A percentile compares a stretch with the other conserved stretches of the same genome.
Evolutionary conservation across 2,797 vertebrate genomes (phyloP).

Genomic region (Clamator glandarius): DNA sequence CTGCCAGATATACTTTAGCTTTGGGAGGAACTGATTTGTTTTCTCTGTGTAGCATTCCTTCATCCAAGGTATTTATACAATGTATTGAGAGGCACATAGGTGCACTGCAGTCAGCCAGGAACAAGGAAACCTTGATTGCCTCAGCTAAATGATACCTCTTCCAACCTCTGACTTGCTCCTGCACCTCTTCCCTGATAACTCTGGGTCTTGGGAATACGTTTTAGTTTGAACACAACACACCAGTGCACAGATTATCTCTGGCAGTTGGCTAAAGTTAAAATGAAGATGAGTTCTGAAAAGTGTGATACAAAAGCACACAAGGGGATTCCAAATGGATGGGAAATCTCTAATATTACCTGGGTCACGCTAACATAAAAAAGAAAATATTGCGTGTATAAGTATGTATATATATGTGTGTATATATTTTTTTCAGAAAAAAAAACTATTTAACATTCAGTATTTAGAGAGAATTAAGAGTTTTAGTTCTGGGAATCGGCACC

Average conservation of each 20-base stretch:
- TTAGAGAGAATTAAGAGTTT: not conserved
- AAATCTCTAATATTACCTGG: not conserved
- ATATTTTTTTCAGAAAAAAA: not conserved
- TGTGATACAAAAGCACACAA: not conserved
- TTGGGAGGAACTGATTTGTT: not conserved
- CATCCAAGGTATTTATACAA: not conserved
- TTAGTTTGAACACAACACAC: not conserved
- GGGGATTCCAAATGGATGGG: not conserved
- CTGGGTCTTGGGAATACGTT: not conserved
- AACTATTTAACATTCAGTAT: not conserved
- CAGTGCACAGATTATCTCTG: not conserved
- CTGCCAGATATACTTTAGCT: conserved; percentile 3
- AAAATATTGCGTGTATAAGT: not conserved
- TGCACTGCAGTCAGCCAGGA: not conserved
- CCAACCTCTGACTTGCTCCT: not conserved
- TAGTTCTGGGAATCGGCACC: not conserved
- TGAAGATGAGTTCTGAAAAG: not conserved
- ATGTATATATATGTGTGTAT: not conserved
- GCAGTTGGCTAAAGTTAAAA: not conserved
- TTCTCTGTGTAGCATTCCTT: not conserved
- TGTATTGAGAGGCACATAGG: not conserved
- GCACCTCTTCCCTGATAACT: not conserved
- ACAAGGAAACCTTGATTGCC: not conserved
- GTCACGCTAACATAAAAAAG: not conserved
- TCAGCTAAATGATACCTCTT: not conserved